phyloP scores from a whole-genome alignment of 1,140 invertebrate genomes.

The Zaprionus taronus region DNA sequence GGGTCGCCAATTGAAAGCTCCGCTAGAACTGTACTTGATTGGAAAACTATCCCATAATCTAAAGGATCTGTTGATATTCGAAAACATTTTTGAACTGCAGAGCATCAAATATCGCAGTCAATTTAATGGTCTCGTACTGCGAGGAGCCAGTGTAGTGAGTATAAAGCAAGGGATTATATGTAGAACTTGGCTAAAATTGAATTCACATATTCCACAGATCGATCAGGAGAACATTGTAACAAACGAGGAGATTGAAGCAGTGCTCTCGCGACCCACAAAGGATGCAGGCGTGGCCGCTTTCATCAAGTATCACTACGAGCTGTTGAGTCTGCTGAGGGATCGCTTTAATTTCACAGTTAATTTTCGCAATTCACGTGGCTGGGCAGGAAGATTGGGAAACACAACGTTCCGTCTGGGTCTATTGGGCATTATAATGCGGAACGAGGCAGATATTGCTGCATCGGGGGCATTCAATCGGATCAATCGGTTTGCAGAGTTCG shows the following conservation, averaged over 20 bases:
- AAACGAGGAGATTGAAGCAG: slow-evolving; percentile 63
- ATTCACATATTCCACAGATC: slow-evolving; percentile 48
- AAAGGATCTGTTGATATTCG: slow-evolving; percentile 15
- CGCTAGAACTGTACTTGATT: slow-evolving; percentile 57
- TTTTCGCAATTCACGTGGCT: slow-evolving; percentile 79
- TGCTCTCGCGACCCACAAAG: slow-evolving; percentile 62
- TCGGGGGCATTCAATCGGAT: slow-evolving; percentile 74
- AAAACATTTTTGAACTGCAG: slow-evolving; percentile 61
- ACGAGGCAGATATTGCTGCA: slow-evolving; percentile 79
- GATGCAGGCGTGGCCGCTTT: slow-evolving; percentile 73
- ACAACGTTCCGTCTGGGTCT: slow-evolving; percentile 69
- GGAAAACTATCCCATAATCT: slow-evolving; percentile 26
- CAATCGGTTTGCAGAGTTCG: slow-evolving; percentile 76
- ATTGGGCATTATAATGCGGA: slow-evolving; percentile 70
- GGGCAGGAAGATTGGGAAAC: slow-evolving; percentile 75
- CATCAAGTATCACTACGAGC: slow-evolving; percentile 76
- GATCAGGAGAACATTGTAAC: slow-evolving; percentile 69
- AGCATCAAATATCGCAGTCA: slow-evolving; percentile 57
- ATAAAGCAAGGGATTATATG: background rate
- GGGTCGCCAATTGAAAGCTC: slow-evolving; percentile 58
- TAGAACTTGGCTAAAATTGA: background rate
- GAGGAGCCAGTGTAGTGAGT: slow-evolving; percentile 74
- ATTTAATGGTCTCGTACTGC: slow-evolving; percentile 62
- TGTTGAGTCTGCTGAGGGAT: slow-evolving; percentile 62
- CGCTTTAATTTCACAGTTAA: slow-evolving; percentile 75